A percentile compares a stretch with the other conserved stretches of the same genome.
Conservation (phyloP, 2,113 vertebrate genomes). For the Genyomyrus donnyi region DNA sequence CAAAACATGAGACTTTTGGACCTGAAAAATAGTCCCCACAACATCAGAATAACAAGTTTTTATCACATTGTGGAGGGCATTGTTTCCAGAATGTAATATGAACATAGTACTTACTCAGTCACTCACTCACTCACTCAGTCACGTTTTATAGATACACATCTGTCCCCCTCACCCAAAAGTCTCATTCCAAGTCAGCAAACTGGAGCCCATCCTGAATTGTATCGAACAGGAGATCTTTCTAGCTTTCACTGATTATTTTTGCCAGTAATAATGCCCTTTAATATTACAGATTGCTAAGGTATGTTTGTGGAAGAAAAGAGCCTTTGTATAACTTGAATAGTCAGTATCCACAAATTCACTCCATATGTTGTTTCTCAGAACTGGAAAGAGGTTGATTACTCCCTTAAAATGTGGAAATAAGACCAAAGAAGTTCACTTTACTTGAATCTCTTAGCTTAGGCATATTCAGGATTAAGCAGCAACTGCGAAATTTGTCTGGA, state of each 20-base stretch:
- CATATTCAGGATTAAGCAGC: background rate
- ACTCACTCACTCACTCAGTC: constrained; percentile 12
- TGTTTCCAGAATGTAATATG: no score
- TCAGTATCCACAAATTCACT: background rate
- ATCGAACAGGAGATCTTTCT: background rate
- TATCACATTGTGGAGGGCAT: no score
- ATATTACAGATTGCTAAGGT: background rate
- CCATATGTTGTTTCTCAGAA: constrained; percentile 5
- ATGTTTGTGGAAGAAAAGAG: background rate
- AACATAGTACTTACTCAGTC: constrained; percentile 6
- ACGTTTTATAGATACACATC: background rate
- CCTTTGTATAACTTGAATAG: background rate
- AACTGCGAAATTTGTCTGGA: background rate
- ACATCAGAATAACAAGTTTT: no score
- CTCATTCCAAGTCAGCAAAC: background rate
- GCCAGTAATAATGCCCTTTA: background rate
- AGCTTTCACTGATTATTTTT: background rate
- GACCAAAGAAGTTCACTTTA: background rate
- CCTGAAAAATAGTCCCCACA: no score
- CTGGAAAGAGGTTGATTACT: background rate
- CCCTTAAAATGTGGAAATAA: background rate
- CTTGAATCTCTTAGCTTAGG: background rate
- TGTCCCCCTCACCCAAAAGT: background rate
- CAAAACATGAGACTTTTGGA: no score
- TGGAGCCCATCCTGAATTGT: background rate